Conservation (phyloP, 2,888 invertebrate species). For the Agriopis aurantiaria region DNA sequence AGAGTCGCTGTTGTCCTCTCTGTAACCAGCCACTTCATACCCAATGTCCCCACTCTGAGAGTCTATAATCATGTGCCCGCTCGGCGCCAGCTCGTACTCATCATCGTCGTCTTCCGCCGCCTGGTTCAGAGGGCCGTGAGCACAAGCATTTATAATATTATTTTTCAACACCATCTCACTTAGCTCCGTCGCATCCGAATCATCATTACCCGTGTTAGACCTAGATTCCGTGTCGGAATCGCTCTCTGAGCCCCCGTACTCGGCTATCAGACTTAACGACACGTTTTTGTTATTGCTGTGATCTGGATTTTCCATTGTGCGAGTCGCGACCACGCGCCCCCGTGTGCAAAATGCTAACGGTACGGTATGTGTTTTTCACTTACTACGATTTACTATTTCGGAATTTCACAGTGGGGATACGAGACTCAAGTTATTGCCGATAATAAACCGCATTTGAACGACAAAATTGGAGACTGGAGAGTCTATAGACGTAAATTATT, state of each 20-base stretch:
- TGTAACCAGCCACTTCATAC: constrained; percentile 79
- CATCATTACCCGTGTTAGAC: constrained; percentile 65
- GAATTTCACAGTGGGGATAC: not conserved
- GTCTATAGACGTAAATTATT: constrained; percentile 2
- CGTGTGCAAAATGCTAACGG: constrained; percentile 41
- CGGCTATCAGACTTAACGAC: constrained; percentile 79
- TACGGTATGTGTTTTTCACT: constrained; percentile 26
- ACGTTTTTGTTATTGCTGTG: constrained; percentile 78
- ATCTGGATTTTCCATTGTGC: constrained; percentile 80
- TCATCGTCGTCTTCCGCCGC: constrained; percentile 50
- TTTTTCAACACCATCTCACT: constrained; percentile 84
- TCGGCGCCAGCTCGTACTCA: constrained; percentile 60
- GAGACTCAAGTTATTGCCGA: not conserved
- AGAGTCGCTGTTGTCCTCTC: constrained; percentile 72
- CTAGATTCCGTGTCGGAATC: constrained; percentile 73
- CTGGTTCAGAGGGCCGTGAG: constrained; percentile 76
- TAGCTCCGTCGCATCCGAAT: constrained; percentile 74
- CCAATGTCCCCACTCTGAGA: constrained; percentile 76
- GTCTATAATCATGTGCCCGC: constrained; percentile 81
- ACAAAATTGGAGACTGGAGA: not conserved
- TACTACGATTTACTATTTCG: constrained; percentile 4
- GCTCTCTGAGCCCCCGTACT: constrained; percentile 79
- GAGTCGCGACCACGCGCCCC: constrained; percentile 50
- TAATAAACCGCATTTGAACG: constrained; percentile 17
- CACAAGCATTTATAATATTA: constrained; percentile 83